Percentiles rank a stretch among this genome's conserved stretches.
These are phyloP conservation scores for Vesta saturnalis DNA, from an alignment of 2,888 invertebrate species.

Conservation along the genomic window DNA sequence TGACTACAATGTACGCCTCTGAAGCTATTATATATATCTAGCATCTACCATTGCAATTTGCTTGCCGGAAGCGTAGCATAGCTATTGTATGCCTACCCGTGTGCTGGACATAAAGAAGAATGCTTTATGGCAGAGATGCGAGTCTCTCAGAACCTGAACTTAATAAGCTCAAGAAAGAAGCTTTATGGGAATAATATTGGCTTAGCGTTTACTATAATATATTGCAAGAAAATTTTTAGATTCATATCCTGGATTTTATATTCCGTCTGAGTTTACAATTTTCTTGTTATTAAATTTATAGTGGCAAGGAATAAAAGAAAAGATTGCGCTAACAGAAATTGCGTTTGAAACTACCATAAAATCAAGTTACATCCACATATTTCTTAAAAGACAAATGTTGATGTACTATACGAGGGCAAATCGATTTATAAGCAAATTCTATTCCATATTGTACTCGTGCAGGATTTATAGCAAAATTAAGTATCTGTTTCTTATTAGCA, in stretches of 20 bases:
- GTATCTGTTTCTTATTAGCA: no score
- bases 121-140: slow-evolving; percentile 49
- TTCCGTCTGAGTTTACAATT: no score
- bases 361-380: no score
- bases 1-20: slow-evolving; percentile 21
- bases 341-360: no score
- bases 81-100: slow-evolving; percentile 48
- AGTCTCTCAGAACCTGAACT: slow-evolving; percentile 37
- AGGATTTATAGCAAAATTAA: no score
- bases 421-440: no score
- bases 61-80: slow-evolving; percentile 47
- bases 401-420: no score
- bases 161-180: slow-evolving; percentile 39
- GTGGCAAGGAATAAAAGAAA: no score
- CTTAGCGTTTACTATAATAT: slow-evolving; percentile 38
- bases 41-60: slow-evolving; percentile 45
- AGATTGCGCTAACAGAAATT: no score
- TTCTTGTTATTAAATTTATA: no score
- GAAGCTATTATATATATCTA: slow-evolving; percentile 37
- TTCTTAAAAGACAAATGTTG: no score
- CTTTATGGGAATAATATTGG: slow-evolving; percentile 38
- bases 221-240: slow-evolving; percentile 29
- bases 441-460: no score
- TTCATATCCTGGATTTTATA: slow-evolving; percentile 26
- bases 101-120: slow-evolving; percentile 52